A percentile compares a stretch with the other conserved stretches of the same genome.
These are phyloP conservation scores for Melanerpes aurifrons DNA, from an alignment of 2,113 vertebrate genomes.

Conservation along the genomic window DNA sequence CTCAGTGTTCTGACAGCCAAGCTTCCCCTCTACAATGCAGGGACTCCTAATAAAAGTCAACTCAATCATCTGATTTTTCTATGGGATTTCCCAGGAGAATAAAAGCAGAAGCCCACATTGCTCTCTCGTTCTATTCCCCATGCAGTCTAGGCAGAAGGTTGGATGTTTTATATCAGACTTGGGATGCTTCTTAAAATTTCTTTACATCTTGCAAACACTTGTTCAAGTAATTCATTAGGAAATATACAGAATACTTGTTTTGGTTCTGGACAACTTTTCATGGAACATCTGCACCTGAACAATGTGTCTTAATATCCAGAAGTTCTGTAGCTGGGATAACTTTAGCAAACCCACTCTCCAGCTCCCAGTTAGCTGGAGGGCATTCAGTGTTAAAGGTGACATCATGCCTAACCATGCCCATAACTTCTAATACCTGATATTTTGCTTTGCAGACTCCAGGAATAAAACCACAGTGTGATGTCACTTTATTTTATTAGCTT, in stretches of 20 bases:
- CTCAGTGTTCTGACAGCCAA: not conserved
- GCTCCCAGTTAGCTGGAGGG: not conserved
- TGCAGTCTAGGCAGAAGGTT: not conserved
- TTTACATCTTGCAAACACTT: not conserved
- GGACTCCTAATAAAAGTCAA: not conserved
- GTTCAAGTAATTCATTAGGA: not conserved
- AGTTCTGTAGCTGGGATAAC: not conserved
- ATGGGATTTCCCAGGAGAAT: not conserved
- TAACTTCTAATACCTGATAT: not conserved
- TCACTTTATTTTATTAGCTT: not conserved
- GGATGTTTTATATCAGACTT: not conserved
- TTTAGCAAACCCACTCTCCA: not conserved
- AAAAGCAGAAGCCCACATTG: not conserved
- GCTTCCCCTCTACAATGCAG: not conserved
- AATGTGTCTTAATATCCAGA: not conserved
- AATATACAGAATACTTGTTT: not conserved
- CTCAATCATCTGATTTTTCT: not conserved
- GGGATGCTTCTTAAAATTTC: not conserved
- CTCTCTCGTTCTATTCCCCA: not conserved
- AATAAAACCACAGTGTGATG: not conserved
- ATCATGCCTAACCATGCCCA: rapidly evolving
- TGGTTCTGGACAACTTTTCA: not conserved
- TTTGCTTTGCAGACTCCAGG: not conserved
- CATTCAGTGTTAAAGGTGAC: not conserved
- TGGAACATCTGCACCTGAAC: not conserved